Percentiles rank a stretch among this genome's conserved stretches.
These are phyloP conservation scores for Sebastes hopkinsi DNA, from an alignment of 2,797 vertebrate species.

Conservation along the genomic window DNA sequence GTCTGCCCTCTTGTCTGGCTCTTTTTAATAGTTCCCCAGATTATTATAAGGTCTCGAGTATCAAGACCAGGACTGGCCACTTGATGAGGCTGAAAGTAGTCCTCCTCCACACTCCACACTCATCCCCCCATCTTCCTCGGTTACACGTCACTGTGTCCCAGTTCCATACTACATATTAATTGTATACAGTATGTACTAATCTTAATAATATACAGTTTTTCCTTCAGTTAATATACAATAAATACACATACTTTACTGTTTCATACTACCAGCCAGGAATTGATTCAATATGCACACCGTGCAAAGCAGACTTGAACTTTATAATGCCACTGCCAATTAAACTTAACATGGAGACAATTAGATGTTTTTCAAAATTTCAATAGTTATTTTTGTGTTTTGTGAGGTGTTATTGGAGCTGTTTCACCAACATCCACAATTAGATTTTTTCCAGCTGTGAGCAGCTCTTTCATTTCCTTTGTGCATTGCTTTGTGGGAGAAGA, in stretches of 20 bases:
- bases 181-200: neutral
- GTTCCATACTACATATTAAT: neutral
- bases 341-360: neutral
- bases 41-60: conserved; percentile 20
- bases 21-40: conserved; percentile 38
- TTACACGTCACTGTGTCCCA: neutral
- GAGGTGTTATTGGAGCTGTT: neutral
- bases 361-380: neutral
- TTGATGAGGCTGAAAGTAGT: neutral
- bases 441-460: conserved; percentile 5
- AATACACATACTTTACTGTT: neutral
- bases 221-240: neutral
- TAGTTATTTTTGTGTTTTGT: neutral
- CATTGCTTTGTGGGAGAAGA: neutral
- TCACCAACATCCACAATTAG: neutral
- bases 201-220: neutral
- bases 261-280: neutral
- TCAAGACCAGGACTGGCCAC: neutral
- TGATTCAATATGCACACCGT: neutral
- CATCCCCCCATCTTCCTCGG: neutral
- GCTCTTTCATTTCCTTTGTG: neutral
- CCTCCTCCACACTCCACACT: neutral
- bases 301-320: neutral
- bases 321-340: neutral
- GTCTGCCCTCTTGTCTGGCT: conserved; percentile 23